phyloP scores from a whole-genome alignment of 2,888 invertebrate species.

The Cantharis rufa region DNA sequence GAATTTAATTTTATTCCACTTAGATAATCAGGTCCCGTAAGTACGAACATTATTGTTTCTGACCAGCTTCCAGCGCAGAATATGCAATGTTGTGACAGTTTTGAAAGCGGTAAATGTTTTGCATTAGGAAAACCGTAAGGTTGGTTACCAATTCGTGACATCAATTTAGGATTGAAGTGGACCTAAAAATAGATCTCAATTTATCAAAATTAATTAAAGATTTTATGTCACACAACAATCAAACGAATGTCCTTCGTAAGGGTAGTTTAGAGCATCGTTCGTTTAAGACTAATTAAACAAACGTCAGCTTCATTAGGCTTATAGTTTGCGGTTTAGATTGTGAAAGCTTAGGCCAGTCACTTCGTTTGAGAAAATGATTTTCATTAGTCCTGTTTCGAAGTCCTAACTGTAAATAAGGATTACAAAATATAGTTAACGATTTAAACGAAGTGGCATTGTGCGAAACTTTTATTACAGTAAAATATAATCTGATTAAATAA shows the following conservation, averaged over 20 bases:
- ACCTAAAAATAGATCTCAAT: background rate
- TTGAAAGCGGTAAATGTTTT: conserved; percentile 29
- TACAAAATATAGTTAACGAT: background rate
- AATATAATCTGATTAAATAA: background rate
- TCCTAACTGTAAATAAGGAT: conserved; percentile 16
- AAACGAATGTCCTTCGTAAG: background rate
- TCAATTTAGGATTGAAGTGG: background rate
- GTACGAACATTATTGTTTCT: conserved; percentile 30
- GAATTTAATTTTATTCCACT: background rate
- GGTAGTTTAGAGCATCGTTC: background rate
- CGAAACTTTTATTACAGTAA: background rate
- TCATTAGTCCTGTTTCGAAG: conserved; percentile 19
- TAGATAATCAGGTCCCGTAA: background rate
- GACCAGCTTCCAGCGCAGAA: conserved; percentile 37
- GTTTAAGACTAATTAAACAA: conserved; percentile 32
- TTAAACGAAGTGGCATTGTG: background rate
- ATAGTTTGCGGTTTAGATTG: conserved; percentile 22
- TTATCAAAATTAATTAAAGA: background rate
- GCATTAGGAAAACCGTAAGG: conserved; percentile 8
- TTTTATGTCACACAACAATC: background rate
- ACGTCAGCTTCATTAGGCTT: conserved; percentile 35
- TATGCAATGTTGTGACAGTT: conserved; percentile 37
- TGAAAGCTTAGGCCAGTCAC: conserved; percentile 30
- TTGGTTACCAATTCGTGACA: background rate
- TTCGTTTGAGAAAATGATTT: conserved; percentile 23